Percentiles rank a stretch among this genome's conserved stretches.
Conservation (phyloP, 1,140 invertebrate species). For the Lordiphosa clarofinis region DNA sequence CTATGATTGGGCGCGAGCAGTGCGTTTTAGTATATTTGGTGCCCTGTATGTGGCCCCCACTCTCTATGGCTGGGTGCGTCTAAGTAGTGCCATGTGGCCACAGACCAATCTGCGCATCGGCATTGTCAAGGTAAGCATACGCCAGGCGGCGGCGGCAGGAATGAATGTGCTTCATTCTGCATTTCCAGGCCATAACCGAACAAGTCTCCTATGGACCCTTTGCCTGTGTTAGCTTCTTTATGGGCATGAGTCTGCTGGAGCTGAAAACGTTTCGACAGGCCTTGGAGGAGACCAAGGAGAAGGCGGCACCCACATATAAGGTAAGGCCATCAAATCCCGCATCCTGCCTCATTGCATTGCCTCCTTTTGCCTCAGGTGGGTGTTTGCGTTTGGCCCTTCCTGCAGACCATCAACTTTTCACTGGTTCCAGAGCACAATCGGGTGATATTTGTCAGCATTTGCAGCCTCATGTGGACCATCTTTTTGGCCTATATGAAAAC, state of each 20-base stretch:
- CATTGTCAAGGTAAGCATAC: constrained; percentile 83
- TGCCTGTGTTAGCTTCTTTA: constrained; percentile 90
- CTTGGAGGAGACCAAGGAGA: constrained; percentile 85
- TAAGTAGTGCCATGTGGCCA: constrained; percentile 84
- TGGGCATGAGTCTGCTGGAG: constrained; percentile 89
- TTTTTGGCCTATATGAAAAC: constrained; percentile 92
- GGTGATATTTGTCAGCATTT: constrained; percentile 90
- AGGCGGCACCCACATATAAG: constrained; percentile 90
- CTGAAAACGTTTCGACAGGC: constrained; percentile 85
- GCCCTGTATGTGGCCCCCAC: constrained; percentile 86
- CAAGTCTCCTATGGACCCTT: constrained; percentile 90
- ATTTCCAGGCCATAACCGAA: constrained; percentile 86
- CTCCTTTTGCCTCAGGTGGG: constrained; percentile 83
- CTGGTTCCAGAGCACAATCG: constrained; percentile 89
- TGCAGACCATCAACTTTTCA: constrained; percentile 91
- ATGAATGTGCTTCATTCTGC: constrained; percentile 6
- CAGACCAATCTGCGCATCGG: constrained; percentile 83
- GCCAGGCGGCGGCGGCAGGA: not conserved
- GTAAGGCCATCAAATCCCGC: constrained; percentile 79
- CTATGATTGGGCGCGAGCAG: constrained; percentile 82
- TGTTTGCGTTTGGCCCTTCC: constrained; percentile 88
- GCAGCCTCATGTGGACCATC: constrained; percentile 91
- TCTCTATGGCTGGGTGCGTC: constrained; percentile 85
- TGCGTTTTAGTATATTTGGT: constrained; percentile 86
- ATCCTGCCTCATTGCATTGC: too few relatives aligned